These are phyloP conservation scores for Hydraecia micacea DNA, from an alignment of 2,888 invertebrate genomes.

Conservation along the genomic window DNA sequence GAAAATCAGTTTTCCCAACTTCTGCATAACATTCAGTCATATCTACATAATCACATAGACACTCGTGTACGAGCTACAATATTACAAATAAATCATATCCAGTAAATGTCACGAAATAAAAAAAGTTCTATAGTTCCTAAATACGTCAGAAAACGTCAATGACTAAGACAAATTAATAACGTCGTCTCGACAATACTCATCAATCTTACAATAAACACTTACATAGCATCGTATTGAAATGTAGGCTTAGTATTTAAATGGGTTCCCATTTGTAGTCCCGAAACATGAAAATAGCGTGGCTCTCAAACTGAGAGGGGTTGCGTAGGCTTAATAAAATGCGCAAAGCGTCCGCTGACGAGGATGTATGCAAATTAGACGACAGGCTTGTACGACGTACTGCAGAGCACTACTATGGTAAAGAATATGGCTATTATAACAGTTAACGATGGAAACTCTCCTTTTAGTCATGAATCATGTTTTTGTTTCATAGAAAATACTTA, in stretches of 20 bases:
- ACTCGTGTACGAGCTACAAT: not conserved
- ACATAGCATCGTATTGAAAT: constrained; percentile 86
- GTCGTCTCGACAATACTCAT: constrained; percentile 63
- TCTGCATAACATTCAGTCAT: not conserved
- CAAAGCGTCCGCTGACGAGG: constrained; percentile 71
- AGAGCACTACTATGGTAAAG: constrained; percentile 1
- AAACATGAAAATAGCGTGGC: constrained; percentile 91
- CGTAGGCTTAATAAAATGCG: constrained; percentile 82
- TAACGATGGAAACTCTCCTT: not conserved
- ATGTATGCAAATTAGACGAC: constrained; percentile 72
- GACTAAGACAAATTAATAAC: constrained; percentile 40
- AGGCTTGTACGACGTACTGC: constrained; percentile 22
- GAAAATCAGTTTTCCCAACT: not conserved
- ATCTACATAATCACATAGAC: not conserved
- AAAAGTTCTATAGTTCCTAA: not conserved
- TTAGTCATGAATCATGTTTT: not conserved
- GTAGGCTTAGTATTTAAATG: constrained; percentile 90
- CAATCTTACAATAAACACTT: constrained; percentile 76
- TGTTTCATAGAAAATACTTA: not conserved
- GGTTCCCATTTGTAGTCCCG: constrained; percentile 89
- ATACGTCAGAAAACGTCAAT: not conserved
- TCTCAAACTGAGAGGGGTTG: constrained; percentile 85
- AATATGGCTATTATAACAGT: not conserved
- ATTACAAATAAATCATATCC: not conserved
- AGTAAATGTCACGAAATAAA: not conserved